phyloP scores from a whole-genome alignment of 2,113 vertebrate genomes.

The Hippopotamus amphibius region DNA sequence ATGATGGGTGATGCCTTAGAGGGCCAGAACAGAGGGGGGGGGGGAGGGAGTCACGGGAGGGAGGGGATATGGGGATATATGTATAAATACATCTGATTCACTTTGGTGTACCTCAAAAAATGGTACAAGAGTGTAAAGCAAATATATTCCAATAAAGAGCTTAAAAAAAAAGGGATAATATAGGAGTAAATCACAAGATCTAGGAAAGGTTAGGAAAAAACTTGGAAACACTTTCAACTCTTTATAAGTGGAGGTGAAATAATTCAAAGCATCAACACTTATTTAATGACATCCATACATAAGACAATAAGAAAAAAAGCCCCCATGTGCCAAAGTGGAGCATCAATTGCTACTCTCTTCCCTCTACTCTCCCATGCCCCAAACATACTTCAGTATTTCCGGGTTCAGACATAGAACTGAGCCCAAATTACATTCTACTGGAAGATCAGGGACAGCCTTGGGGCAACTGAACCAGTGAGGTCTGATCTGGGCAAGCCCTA shows the following conservation, averaged over 20 bases:
- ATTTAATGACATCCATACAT: background rate
- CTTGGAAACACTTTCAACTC: background rate
- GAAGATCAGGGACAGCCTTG: background rate
- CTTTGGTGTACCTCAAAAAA: no score
- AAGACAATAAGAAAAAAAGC: background rate
- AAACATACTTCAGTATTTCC: background rate
- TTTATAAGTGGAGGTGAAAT: background rate
- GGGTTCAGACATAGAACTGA: background rate
- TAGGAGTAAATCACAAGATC: background rate
- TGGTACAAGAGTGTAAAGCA: no score
- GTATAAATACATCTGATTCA: no score
- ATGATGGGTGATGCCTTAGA: no score
- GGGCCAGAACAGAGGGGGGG: no score
- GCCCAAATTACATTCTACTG: background rate
- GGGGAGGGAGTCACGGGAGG: no score
- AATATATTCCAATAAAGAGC: no score
- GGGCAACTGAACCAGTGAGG: background rate
- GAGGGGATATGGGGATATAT: no score
- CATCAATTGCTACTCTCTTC: background rate
- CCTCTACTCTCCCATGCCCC: background rate
- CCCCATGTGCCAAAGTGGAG: background rate
- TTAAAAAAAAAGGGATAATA: background rate
- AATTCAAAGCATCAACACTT: background rate
- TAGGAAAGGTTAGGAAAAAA: background rate
- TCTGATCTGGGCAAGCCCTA: background rate